These are phyloP conservation scores for Eucidaris tribuloides DNA, from an alignment of 35 echinoderm and acorn worm genomes.

Conservation along the genomic window DNA sequence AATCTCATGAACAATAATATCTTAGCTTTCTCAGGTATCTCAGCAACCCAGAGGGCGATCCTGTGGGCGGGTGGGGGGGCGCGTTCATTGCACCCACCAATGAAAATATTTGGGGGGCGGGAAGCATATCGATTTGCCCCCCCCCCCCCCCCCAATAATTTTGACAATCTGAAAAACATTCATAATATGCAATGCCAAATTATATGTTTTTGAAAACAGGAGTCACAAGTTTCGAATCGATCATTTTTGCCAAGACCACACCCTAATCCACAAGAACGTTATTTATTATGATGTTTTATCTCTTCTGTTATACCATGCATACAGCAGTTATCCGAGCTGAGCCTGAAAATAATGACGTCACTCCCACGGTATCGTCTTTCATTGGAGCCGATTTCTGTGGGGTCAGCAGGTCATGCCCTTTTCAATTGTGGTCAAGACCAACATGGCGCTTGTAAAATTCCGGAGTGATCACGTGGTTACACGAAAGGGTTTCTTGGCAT, in stretches of 20 bases:
- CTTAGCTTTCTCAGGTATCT: too few relatives aligned
- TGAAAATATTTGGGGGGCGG: too few relatives aligned
- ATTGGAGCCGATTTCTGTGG: neutral
- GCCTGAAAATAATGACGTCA: neutral
- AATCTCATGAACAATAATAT: too few relatives aligned
- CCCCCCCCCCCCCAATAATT: too few relatives aligned
- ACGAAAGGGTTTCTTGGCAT: neutral
- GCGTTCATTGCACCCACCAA: too few relatives aligned
- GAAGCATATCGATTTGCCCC: too few relatives aligned
- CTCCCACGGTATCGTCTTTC: neutral
- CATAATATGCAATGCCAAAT: neutral
- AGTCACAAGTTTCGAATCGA: neutral
- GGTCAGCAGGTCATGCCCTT: neutral
- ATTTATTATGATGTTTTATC: neutral
- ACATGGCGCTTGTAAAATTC: neutral
- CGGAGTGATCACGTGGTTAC: neutral
- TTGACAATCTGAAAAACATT: too few relatives aligned
- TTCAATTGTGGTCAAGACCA: neutral
- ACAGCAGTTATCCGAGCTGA: neutral
- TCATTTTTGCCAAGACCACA: neutral
- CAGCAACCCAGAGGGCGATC: too few relatives aligned
- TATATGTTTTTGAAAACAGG: neutral
- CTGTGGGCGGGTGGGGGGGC: too few relatives aligned
- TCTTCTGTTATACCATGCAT: neutral
- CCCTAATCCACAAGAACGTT: neutral